Evolutionary conservation across 2,888 invertebrate species (phyloP), one percentile per base, ranked within the genome.

Genomic region (Cylloceria caligata): DNA sequence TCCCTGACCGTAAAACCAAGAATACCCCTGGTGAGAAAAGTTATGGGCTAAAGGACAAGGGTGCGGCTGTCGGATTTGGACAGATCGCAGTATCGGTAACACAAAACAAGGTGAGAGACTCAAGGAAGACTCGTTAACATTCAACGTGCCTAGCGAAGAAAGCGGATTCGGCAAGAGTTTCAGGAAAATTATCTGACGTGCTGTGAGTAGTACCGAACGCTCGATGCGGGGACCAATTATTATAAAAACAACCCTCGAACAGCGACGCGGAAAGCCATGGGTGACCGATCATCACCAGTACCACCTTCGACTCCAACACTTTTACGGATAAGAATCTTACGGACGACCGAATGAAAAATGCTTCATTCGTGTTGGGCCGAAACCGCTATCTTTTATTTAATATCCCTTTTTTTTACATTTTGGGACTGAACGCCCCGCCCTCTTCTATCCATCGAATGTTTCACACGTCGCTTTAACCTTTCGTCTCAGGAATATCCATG

Each of bases 301-400:
- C 79, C 64, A 71, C 36, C 84, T 77, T 76, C 65, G 80, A 81
- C 60, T 47, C 67, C 49, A 27, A 60, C 71, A 76, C 80, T 62
- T 72, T 30, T 75, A 30, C 24, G 49, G 89, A 89, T 89, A 88
- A 86, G 74, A 42, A 88, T 88, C 90, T 67, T 55, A 24, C 73
- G 67, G 52, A 62, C 30, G 62, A 64, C 19, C 27, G 34, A 19
- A 65, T 65, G 24, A 67, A 80, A 75, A 74, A 71, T 45, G 27
- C 19, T 6, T 13, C 42, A 36, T 52, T 36, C 71, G 30, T 36
- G 49, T 39, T 60, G 74, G 34, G 45, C 52, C 49, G 42, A 49
- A 76, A 76, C 45, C 47, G 45, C 34, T 64, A 73, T 64, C 55
- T 69, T 75, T 39, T 47, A 45, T 69, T 71, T 52, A 30, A 47